Conservation (phyloP, 2,113 vertebrate species). For the Sphaerodactylus townsendi region DNA sequence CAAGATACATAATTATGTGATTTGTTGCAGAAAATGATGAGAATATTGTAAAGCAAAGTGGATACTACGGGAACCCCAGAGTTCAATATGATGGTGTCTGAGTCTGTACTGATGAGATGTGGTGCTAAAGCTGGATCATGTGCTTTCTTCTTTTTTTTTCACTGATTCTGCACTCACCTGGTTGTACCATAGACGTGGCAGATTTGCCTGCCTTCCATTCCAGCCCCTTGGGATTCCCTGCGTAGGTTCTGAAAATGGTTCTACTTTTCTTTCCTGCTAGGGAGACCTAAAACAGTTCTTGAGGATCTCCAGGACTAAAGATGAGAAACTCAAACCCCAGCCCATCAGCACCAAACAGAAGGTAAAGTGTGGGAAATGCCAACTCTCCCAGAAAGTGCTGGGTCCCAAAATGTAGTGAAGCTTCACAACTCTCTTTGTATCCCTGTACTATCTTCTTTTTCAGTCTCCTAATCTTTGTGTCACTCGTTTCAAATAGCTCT, state of each 20-base stretch:
- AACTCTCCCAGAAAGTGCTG: not conserved
- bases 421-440: not conserved
- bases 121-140: not conserved
- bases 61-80: too few relatives aligned
- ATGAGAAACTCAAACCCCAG: slow-evolving; percentile 91
- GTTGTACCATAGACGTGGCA: too few relatives aligned
- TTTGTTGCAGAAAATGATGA: not conserved
- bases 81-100: not conserved
- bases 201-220: not conserved
- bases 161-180: not conserved
- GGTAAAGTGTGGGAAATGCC: slow-evolving; percentile 71
- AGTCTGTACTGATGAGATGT: not conserved
- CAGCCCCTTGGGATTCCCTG: not conserved
- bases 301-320: slow-evolving; percentile 93
- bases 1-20: not conserved
- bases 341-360: slow-evolving; percentile 94
- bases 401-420: not conserved
- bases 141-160: too few relatives aligned
- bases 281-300: slow-evolving; percentile 97
- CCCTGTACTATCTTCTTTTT: not conserved
- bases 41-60: not conserved
- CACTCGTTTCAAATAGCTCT: too few relatives aligned
- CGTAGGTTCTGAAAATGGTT: slow-evolving; percentile 4
- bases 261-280: slow-evolving; percentile 62
- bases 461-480: too few relatives aligned